phyloP scores from a whole-genome alignment of 2,797 vertebrate species.

The Coluber constrictor region DNA sequence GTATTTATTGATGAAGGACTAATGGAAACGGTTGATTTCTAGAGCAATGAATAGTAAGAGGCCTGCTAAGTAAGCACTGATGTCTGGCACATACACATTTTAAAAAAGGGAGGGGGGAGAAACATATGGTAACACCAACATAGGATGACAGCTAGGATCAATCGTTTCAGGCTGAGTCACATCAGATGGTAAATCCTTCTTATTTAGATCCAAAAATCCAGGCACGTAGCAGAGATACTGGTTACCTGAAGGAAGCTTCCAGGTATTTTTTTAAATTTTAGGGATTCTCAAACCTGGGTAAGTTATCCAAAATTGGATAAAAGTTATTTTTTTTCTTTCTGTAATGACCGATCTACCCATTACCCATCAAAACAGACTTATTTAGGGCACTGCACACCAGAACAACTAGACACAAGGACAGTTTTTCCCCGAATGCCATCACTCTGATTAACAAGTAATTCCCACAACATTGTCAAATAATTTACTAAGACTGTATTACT shows the following conservation, averaged over 20 bases:
- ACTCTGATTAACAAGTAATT: too few relatives aligned
- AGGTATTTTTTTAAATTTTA: background rate
- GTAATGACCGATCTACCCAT: too few relatives aligned
- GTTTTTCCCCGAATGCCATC: too few relatives aligned
- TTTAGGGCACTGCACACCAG: too few relatives aligned
- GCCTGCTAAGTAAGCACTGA: background rate
- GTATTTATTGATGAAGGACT: conserved; percentile 25
- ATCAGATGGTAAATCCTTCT: conserved; percentile 17
- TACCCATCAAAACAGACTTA: too few relatives aligned
- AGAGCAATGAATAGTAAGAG: background rate
- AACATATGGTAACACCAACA: background rate
- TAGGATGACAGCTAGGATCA: background rate
- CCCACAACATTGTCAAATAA: too few relatives aligned
- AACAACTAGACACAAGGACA: too few relatives aligned
- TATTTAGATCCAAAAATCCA: conserved; percentile 39
- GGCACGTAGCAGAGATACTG: conserved; percentile 17
- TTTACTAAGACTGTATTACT: too few relatives aligned
- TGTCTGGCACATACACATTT: background rate
- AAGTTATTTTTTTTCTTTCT: too few relatives aligned
- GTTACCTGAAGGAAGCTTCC: conserved; percentile 8
- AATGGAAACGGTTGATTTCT: conserved; percentile 23
- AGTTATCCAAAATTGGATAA: too few relatives aligned
- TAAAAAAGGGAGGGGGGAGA: background rate
- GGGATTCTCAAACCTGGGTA: too few relatives aligned
- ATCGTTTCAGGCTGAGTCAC: background rate